Evolutionary conservation across 2,113 vertebrate species (phyloP).

Genomic region (Progne subis): DNA sequence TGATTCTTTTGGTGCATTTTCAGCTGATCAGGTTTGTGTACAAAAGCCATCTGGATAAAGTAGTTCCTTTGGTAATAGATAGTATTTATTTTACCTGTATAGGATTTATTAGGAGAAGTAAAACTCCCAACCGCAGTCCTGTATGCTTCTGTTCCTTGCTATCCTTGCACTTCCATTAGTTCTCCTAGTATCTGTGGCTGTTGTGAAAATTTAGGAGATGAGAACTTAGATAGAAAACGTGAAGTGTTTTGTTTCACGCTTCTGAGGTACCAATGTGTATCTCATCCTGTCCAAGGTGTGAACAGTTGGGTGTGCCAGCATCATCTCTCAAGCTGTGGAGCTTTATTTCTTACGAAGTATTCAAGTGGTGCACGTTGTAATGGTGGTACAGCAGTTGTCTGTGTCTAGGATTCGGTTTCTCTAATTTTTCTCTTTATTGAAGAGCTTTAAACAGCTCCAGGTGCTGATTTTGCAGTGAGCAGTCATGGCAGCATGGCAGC

Average conservation of each 20-base stretch:
- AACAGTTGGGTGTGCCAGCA: background rate
- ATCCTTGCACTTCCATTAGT: background rate
- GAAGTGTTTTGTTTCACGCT: background rate
- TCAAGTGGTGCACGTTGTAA: background rate
- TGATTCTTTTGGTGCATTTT: constrained; percentile 83
- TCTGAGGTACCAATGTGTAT: background rate
- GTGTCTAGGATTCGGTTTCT: background rate
- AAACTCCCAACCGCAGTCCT: background rate
- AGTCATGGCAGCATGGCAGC: accelerated
- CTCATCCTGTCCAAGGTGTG: background rate
- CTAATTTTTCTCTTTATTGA: background rate
- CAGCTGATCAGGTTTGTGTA: constrained; percentile 85
- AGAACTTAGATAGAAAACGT: background rate
- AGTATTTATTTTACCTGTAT: background rate
- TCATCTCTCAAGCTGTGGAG: background rate
- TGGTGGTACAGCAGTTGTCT: background rate
- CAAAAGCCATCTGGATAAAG: background rate
- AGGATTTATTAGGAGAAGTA: constrained; percentile 10
- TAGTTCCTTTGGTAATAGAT: constrained; percentile 39
- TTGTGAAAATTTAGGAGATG: background rate
- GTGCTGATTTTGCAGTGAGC: background rate
- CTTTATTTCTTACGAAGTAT: background rate
- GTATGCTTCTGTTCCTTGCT: constrained; percentile 5
- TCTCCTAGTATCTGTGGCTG: background rate
- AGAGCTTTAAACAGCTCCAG: background rate